Evolutionary conservation across 2,888 invertebrate species (phyloP).

Genomic region (Phalera bucephala): DNA sequence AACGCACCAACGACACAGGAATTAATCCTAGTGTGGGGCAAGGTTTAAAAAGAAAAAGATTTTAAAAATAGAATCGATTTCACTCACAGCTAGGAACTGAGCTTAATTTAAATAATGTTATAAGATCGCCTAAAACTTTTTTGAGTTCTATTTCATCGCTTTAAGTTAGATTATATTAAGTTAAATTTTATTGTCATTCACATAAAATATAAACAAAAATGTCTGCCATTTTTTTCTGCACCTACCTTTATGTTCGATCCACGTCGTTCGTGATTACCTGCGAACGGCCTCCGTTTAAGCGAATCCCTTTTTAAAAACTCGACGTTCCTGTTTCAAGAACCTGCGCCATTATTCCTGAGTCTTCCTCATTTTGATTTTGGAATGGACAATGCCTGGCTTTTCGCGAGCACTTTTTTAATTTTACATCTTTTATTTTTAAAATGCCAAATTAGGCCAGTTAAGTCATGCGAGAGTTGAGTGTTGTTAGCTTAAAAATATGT

Average conservation of each 20-base stretch:
- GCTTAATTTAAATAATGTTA: too few relatives aligned
- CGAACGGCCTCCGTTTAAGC: conserved; percentile 78
- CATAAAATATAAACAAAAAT: not conserved
- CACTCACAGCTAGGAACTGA: too few relatives aligned
- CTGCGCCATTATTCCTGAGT: conserved; percentile 73
- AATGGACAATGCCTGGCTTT: conserved; percentile 71
- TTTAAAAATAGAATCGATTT: too few relatives aligned
- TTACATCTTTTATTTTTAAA: conserved; percentile 28
- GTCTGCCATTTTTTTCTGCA: conserved; percentile 22
- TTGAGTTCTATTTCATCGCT: too few relatives aligned
- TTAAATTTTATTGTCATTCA: too few relatives aligned
- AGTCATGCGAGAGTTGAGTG: conserved; percentile 50
- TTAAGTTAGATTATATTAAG: too few relatives aligned
- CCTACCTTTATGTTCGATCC: conserved; percentile 48
- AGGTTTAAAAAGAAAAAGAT: too few relatives aligned
- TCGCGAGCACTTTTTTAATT: conserved; percentile 44
- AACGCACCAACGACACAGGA: too few relatives aligned
- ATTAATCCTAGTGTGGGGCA: too few relatives aligned
- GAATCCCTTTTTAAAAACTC: conserved; percentile 77
- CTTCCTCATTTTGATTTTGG: conserved; percentile 80
- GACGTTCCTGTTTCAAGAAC: conserved; percentile 77
- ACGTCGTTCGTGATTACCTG: conserved; percentile 78
- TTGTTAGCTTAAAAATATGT: conserved; percentile 23
- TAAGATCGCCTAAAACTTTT: too few relatives aligned
- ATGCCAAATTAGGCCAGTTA: conserved; percentile 64